phyloP scores from a whole-genome alignment of 1,140 invertebrate species.

The Aphaenogaster rudis region DNA sequence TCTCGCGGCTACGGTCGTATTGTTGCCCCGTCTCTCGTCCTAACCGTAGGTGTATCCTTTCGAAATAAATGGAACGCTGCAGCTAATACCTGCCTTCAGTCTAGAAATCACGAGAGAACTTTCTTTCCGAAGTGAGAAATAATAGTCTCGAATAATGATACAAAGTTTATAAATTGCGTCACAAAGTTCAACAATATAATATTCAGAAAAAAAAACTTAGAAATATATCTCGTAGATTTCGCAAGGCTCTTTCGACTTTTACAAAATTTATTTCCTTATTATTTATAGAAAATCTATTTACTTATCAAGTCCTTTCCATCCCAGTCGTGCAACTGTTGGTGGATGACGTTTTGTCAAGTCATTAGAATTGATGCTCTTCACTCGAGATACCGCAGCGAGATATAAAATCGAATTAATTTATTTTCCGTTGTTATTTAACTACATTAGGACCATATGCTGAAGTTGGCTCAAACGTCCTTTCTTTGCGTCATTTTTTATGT shows the following conservation, averaged over 20 bases:
- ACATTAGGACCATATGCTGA: too few species aligned
- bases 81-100: neutral
- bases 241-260: neutral
- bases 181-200: neutral
- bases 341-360: too few species aligned
- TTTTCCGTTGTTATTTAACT: too few species aligned
- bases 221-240: neutral
- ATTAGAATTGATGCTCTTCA: too few species aligned
- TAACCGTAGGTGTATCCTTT: slow-evolving; percentile 36
- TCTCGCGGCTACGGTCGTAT: slow-evolving; percentile 29
- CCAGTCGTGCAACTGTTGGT: too few species aligned
- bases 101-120: slow-evolving; percentile 10
- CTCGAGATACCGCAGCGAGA: too few species aligned
- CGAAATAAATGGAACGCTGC: slow-evolving; percentile 17
- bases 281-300: too few species aligned
- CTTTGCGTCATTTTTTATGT: too few species aligned
- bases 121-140: slow-evolving; percentile 4
- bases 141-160: neutral
- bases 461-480: too few species aligned
- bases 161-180: neutral
- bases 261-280: neutral
- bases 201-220: neutral
- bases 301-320: too few species aligned
- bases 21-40: slow-evolving; percentile 15
- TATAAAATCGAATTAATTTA: too few species aligned